These are phyloP conservation scores for Aspidiotus destructor DNA, from an alignment of 2,888 invertebrate genomes.

Conservation along the genomic window DNA sequence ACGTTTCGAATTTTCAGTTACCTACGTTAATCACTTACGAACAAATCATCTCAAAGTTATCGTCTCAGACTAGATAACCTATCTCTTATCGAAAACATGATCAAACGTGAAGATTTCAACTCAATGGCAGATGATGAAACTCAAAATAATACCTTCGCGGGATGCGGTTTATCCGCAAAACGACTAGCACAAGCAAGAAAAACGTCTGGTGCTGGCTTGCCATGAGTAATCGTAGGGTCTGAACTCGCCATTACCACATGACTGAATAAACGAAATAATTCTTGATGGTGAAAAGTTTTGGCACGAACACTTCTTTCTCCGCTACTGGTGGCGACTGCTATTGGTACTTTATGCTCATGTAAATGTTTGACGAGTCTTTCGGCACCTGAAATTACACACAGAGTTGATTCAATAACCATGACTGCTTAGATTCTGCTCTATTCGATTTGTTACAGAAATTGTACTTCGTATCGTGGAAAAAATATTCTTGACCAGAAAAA, in stretches of 20 bases:
- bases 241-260: slow-evolving; percentile 72
- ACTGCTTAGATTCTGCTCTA: too few species aligned
- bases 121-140: background rate
- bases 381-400: slow-evolving; percentile 53
- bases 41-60: background rate
- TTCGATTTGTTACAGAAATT: too few species aligned
- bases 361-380: slow-evolving; percentile 67
- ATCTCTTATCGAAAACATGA: background rate
- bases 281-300: slow-evolving; percentile 55
- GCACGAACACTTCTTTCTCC: slow-evolving; percentile 59
- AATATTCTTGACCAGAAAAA: too few species aligned
- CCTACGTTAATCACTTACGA: background rate
- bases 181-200: slow-evolving; percentile 66
- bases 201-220: slow-evolving; percentile 84
- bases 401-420: background rate
- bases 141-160: slow-evolving; percentile 46
- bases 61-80: background rate
- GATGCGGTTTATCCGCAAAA: slow-evolving; percentile 57
- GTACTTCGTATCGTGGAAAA: too few species aligned
- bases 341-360: slow-evolving; percentile 63
- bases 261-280: slow-evolving; percentile 59
- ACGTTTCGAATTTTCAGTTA: too few species aligned
- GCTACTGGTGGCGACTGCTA: slow-evolving; percentile 82
- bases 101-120: background rate
- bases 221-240: slow-evolving; percentile 72